Evolutionary conservation across 2,113 vertebrate genomes (phyloP).

Genomic region (Austrofundulus limnaeus): DNA sequence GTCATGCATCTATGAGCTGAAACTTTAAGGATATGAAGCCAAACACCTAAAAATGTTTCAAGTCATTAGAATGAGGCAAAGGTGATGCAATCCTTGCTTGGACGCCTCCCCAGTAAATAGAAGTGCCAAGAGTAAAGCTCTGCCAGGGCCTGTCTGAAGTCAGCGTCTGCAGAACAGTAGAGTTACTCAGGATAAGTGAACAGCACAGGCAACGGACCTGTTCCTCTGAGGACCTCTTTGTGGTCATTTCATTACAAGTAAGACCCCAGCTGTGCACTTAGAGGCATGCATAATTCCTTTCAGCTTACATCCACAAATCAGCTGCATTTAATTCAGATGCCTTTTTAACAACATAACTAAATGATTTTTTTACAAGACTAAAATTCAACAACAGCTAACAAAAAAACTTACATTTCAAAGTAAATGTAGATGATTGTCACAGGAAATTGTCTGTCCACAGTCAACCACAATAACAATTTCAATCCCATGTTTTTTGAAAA

Average conservation of each 20-base stretch:
- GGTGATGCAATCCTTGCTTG: conserved; percentile 63
- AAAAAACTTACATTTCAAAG: background rate
- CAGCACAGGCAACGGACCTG: conserved; percentile 42
- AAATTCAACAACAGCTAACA: background rate
- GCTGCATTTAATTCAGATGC: conserved; percentile 2
- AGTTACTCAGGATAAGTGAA: conserved; percentile 61
- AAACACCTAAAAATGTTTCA: conserved; percentile 44
- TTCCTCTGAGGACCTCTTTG: conserved; percentile 55
- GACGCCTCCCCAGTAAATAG: conserved; percentile 49
- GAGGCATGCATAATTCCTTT: background rate
- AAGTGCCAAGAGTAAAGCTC: conserved; percentile 52
- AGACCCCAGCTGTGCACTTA: conserved; percentile 26
- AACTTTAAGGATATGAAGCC: conserved; percentile 39
- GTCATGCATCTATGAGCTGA: conserved; percentile 30
- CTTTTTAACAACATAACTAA: background rate
- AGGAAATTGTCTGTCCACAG: background rate
- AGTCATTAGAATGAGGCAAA: conserved; percentile 63
- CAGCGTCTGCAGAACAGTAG: conserved; percentile 61
- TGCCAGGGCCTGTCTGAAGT: conserved; percentile 46
- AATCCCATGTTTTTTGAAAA: background rate
- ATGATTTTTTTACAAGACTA: too few relatives aligned
- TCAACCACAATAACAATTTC: background rate
- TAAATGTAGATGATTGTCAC: background rate
- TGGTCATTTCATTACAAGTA: conserved; percentile 15
- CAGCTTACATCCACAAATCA: conserved; percentile 19